phyloP scores from a whole-genome alignment of 2,888 invertebrate genomes.

The Uloborus plumipes region DNA sequence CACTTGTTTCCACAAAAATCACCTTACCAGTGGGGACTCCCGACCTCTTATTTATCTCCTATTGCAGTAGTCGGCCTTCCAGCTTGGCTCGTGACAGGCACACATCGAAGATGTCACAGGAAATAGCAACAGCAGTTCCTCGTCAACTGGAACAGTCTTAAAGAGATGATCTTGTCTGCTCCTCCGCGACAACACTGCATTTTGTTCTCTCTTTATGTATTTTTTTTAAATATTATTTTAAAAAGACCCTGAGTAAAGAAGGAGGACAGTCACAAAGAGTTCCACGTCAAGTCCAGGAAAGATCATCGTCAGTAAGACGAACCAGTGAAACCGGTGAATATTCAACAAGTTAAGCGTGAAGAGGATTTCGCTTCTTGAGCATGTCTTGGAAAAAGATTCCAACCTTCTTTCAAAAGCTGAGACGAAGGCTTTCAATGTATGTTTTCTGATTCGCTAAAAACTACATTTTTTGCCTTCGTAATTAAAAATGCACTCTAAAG shows the following conservation, averaged over 20 bases:
- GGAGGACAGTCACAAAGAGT: conserved; percentile 63
- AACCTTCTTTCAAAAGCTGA: not conserved
- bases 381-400: conserved; percentile 33
- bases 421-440: not conserved
- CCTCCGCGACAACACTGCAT: conserved; percentile 58
- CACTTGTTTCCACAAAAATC: conserved; percentile 62
- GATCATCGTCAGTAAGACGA: conserved; percentile 39
- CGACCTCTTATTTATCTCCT: conserved; percentile 30
- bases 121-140: conserved; percentile 21
- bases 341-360: conserved; percentile 30
- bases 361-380: conserved; percentile 55
- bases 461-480: conserved; percentile 24
- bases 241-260: conserved; percentile 65
- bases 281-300: conserved; percentile 26
- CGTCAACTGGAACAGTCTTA: conserved; percentile 27
- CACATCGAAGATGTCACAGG: conserved; percentile 28
- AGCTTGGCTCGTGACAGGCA: conserved; percentile 52
- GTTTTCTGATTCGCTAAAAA: conserved; percentile 23
- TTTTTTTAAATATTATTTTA: conserved; percentile 53
- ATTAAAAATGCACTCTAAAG: conserved; percentile 57
- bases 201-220: conserved; percentile 61
- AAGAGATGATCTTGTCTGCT: conserved; percentile 29
- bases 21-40: conserved; percentile 61
- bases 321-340: conserved; percentile 28
- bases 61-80: conserved; percentile 46